These are phyloP conservation scores for Troides aeacus DNA, from an alignment of 2,888 invertebrate species.

Conservation along the genomic window DNA sequence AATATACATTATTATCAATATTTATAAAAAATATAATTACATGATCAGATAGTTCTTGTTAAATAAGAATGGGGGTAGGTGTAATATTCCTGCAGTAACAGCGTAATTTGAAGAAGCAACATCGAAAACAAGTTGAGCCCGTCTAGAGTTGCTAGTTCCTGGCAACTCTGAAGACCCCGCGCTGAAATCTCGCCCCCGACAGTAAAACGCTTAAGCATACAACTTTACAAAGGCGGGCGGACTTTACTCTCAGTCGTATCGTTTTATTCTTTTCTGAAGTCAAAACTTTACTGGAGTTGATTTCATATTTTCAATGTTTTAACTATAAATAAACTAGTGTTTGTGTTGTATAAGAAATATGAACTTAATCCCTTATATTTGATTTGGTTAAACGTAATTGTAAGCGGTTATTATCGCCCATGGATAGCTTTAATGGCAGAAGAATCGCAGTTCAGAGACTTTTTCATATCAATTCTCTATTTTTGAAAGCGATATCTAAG, in stretches of 20 bases:
- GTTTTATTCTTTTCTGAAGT: slow-evolving; percentile 22
- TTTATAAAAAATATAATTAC: neutral
- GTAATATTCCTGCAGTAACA: slow-evolving; percentile 12
- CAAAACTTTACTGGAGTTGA: slow-evolving; percentile 14
- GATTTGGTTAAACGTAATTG: too few species aligned
- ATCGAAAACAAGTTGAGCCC: slow-evolving; percentile 27
- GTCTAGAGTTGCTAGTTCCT: slow-evolving; percentile 17
- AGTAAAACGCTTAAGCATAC: slow-evolving; percentile 28
- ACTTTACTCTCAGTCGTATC: slow-evolving; percentile 11
- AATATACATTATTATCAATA: neutral
- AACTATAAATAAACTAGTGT: neutral
- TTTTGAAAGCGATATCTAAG: too few species aligned
- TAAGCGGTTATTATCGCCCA: too few species aligned
- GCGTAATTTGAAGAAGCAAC: slow-evolving; percentile 22
- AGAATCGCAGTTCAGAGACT: too few species aligned
- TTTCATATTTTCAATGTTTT: slow-evolving; percentile 8
- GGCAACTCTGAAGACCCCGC: slow-evolving; percentile 14
- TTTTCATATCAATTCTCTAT: too few species aligned
- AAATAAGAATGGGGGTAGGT: neutral
- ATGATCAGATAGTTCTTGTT: neutral
- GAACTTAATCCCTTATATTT: too few species aligned
- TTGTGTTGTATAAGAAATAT: too few species aligned
- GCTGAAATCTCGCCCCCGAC: slow-evolving; percentile 26
- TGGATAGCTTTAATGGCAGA: too few species aligned
- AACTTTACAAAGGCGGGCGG: slow-evolving; percentile 28